Evolutionary conservation across 2,888 invertebrate genomes (phyloP).

Genomic region (Biston betularia): DNA sequence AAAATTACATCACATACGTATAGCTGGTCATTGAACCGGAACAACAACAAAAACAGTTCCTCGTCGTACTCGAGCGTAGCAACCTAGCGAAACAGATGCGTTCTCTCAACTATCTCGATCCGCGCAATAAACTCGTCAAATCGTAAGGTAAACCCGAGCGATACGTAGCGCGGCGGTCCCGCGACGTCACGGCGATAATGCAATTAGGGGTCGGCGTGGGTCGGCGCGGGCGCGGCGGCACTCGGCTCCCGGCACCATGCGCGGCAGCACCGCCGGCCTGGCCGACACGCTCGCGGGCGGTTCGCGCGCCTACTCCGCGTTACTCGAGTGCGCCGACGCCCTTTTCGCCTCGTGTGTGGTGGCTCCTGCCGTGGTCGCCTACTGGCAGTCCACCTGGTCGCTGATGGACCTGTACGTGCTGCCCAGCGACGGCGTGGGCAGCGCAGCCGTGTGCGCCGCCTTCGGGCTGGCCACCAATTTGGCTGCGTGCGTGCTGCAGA

Average conservation of each 20-base stretch:
- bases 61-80: background rate
- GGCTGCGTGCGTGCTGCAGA: constrained; percentile 89
- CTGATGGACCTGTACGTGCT: constrained; percentile 91
- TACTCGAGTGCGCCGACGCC: constrained; percentile 90
- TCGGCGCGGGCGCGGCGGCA: constrained; percentile 15
- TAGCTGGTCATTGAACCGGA: constrained; percentile 7
- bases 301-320: constrained; percentile 76
- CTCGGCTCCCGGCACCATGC: constrained; percentile 77
- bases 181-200: constrained; percentile 72
- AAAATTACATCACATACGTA: too few species aligned
- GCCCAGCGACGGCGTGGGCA: constrained; percentile 86
- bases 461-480: constrained; percentile 91
- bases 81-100: constrained; percentile 15
- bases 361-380: constrained; percentile 93
- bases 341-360: constrained; percentile 90
- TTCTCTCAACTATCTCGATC: constrained; percentile 29
- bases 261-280: constrained; percentile 89
- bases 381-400: constrained; percentile 95
- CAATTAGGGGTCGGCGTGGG: constrained; percentile 64
- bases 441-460: constrained; percentile 88
- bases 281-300: constrained; percentile 87
- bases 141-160: constrained; percentile 35
- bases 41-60: constrained; percentile 2
- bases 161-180: constrained; percentile 19
- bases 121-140: constrained; percentile 26